Evolutionary conservation across 2,888 invertebrate genomes (phyloP).

Genomic region (Leucania comma): DNA sequence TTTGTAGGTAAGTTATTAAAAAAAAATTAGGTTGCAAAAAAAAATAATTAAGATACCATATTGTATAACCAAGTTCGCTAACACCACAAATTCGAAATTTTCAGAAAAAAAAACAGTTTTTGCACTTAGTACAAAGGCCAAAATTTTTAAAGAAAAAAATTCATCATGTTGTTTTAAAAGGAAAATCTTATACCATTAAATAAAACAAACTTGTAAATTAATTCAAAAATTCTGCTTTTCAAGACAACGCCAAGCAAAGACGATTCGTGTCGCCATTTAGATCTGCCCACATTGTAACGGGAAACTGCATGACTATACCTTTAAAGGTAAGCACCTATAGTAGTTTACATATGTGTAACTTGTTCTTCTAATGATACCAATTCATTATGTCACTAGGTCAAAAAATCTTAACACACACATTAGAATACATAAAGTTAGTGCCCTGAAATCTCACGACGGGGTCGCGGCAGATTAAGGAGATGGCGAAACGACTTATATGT

Average conservation of each 20-base stretch:
- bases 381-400: slow-evolving; percentile 14
- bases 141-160: no score
- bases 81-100: no score
- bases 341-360: no score
- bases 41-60: no score
- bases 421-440: no score
- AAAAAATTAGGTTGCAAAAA: no score
- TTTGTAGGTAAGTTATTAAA: not conserved
- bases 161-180: no score
- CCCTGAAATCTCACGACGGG: not conserved
- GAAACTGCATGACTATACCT: not conserved
- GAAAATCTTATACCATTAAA: not conserved
- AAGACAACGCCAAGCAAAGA: not conserved
- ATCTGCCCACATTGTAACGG: slow-evolving; percentile 54
- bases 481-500: no score
- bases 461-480: no score
- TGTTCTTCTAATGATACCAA: not conserved
- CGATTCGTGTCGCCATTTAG: slow-evolving; percentile 18
- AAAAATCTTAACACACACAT: slow-evolving; percentile 19
- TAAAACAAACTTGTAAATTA: slow-evolving; percentile 2
- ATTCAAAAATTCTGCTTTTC: not conserved
- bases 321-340: not conserved
- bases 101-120: no score
- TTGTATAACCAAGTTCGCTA: no score
- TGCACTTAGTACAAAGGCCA: no score